Evolutionary conservation across 2,113 vertebrate species (phyloP), one percentile per base, ranked within the genome.

Genomic region (Indicator maculatus): DNA sequence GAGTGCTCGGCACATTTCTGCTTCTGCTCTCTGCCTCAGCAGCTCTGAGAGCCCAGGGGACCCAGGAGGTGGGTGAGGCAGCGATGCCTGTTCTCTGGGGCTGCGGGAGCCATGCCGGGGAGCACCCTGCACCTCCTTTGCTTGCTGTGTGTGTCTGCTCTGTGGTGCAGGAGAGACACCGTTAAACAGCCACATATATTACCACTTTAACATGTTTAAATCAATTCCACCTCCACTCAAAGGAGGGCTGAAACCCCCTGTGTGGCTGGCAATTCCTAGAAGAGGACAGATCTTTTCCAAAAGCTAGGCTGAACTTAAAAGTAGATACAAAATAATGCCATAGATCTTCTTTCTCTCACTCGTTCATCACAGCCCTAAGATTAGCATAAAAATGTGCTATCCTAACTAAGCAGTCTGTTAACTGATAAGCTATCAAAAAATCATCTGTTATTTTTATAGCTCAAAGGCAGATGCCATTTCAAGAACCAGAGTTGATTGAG

Each of bases 381-480:
- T 98, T 98, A 98, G 97, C 98, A 98, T 98, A 98, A 98, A 98
- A 98, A 98, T 98, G 98, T 98, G 97, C 97, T 97, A 96, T 96
- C 97, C 98, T 98, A 98, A 98, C 97, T 97, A 98, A 98, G 97
- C 97, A 98, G 98, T 98, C 98, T 98, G 98, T 98, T 98, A 98
- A 98, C 98, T 98, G 98, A 98, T 98, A 98, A 98, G 98, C 97
- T 98, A 98, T 98, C 97, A 98, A 98, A 98, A 98, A 98, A 97
- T 98, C 98, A 98, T 98, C 98, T 98, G 98, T 98, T 98, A 98
- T 98, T 98, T 98, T 98, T 98, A 98, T 97, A 98, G 97, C 98
- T 98, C 97, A 96, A 98, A 98, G 97, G 97, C 98, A 98, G 97
- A 98, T 98, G 98, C 97, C 97, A 97, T 98, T 98, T 98, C 96